These are phyloP conservation scores for Acanthosepion esculentum DNA, from an alignment of 2,888 invertebrate species.

Conservation along the genomic window DNA sequence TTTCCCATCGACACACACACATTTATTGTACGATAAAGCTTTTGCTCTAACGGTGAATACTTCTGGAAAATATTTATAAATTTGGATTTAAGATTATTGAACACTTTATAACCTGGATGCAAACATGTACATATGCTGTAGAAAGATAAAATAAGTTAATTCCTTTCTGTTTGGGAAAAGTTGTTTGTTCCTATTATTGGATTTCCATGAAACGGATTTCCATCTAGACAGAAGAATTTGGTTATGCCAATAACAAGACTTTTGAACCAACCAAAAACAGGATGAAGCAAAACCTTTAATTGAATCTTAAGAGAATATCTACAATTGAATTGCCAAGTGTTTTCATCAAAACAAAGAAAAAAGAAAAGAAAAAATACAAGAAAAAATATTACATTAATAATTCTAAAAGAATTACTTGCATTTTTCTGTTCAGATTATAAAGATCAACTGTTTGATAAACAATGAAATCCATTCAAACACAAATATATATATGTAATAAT, in stretches of 20 bases:
- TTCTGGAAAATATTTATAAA: not conserved
- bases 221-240: not conserved
- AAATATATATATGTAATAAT: not conserved
- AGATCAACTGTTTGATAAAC: not conserved
- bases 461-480: not conserved
- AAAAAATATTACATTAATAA: not conserved
- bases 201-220: not conserved
- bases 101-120: not conserved
- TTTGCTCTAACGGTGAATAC: not conserved
- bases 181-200: not conserved
- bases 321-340: not conserved
- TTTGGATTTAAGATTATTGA: not conserved
- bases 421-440: not conserved
- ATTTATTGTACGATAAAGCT: too few species aligned
- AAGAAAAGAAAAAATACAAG: not conserved
- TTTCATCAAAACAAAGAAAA: not conserved
- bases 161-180: not conserved
- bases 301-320: not conserved
- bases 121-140: not conserved
- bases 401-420: not conserved
- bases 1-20: not conserved
- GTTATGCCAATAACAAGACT: conserved; percentile 33
- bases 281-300: not conserved
- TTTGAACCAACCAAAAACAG: not conserved
- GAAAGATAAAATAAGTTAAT: not conserved